Evolutionary conservation across 2,113 vertebrate genomes (phyloP), one percentile per base, ranked within the genome.

Genomic region (Odontesthes bonariensis): DNA sequence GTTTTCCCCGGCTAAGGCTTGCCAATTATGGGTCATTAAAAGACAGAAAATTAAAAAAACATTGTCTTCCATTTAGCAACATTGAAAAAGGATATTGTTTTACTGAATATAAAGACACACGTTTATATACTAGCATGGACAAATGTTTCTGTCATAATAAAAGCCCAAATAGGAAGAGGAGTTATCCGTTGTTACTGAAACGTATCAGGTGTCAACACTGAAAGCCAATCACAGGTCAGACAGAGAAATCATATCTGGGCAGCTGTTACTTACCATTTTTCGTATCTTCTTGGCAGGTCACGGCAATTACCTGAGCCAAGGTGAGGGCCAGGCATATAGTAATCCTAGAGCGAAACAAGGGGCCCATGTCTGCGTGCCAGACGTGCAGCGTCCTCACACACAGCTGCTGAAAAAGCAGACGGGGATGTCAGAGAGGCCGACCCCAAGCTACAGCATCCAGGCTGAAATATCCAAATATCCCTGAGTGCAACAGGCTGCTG

Each of bases 231-330:
- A 75, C 61, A 52, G 16, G 7, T 23, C 33, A 75, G 57, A 4
- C 11, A n/a, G 47, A 47, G 11, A 13, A 16, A 44, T 51, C 32
- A 46, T 7, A 53, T 60, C n/a, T 53, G 16, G 27, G 35, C 1
- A 13, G 22, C 19, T 4, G 49, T 57, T 33, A 68, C 94, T 94
- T 85, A 94, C 94, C 92, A 8, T 59, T 87, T 55, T 85, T 86
- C 38, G 53, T 20, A 6, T 89, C 81, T 67, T 92, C 88, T 69
- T 94, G 93, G 79, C 90, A 87, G 65, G 52, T 84, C 57, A 93
- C 91, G 1, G 83, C 58, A 1, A 90, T 83, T 77, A 93, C 90
- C 90, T 89, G 93, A 60, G 83, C 79, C 79, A 88, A 75, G 79
- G 85, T 70, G 56, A 93, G 9, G 51, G 79, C 77, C 79, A 93